Base-by-base conservation (phyloP, 2,888 invertebrate species). In the Pristionchus fissidentatus region DNA sequence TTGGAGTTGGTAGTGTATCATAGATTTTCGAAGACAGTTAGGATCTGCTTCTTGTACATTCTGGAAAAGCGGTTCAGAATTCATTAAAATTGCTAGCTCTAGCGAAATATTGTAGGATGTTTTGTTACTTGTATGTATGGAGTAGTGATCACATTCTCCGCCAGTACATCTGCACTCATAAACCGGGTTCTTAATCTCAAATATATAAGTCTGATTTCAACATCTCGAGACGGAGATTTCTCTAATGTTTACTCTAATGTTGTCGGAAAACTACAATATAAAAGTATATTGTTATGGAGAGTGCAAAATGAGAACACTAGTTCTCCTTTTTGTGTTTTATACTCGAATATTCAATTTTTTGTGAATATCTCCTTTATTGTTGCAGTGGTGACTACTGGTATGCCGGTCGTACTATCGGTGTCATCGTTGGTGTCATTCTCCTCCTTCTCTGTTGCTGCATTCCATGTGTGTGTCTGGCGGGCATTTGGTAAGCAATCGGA, bases 361-460 rank as follows among this genome's bases (percentile, higher is more conserved):
- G 13, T n/a, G n/a, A 43, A 79, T 79, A 46, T 49, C 46, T 87
- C 19, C 10, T 49, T 49, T 49, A 15, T 43, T 22, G n/a, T 49
- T 87, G 83, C 86, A 88, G 88, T 55, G 90, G 90, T 62, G 89
- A 89, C 84, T 91, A 86, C 84, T 92, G 91, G 91, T 91, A 91
- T 83, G 88, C 88, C n/a, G 91, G 91, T 26, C 86, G 91, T 1
- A 87, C 92, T n/a, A 87, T 91, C 84, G 91, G 91, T 0, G 89
- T 90, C 83, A 88, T 90, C 46, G 83, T 88, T 26, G 91, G 91
- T 19, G 87, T 88, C 35, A 77, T 90, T n/a, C 84, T 91, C 15
- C 85, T 91, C 52, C 84, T 91, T 15, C 85, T 90, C 60, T 89
- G 90, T 84, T 88, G 91, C 84, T 91, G 91, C 83, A 84, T 89